A percentile compares a stretch with the other conserved stretches of the same genome.
These are phyloP conservation scores for Capromys pilorides DNA, from an alignment of 2,797 vertebrate genomes.

Conservation along the genomic window DNA sequence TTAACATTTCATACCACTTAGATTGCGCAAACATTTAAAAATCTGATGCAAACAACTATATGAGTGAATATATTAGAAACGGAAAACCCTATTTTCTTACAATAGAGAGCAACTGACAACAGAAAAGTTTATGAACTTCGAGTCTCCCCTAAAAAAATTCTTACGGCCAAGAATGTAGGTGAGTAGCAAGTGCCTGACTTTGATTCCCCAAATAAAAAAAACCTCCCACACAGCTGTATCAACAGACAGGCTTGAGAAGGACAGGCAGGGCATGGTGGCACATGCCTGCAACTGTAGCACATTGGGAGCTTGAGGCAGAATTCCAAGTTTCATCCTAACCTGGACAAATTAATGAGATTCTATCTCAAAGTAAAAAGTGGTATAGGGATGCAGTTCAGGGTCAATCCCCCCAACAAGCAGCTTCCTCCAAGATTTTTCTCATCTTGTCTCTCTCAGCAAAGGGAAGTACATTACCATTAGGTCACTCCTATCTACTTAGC, in stretches of 20 bases:
- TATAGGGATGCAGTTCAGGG: neutral
- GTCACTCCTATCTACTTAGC: neutral
- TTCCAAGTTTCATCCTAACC: neutral
- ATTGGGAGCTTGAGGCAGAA: neutral
- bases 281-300: neutral
- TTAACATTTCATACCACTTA: neutral
- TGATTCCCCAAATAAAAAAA: neutral
- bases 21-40: conserved; percentile 4
- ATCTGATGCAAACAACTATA: neutral
- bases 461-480: neutral
- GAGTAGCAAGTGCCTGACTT: no score
- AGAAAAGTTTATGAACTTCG: conserved; percentile 17
- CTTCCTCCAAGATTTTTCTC: no score
- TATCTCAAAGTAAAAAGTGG: neutral
- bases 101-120: neutral
- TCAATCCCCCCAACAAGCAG: neutral
- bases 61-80: neutral
- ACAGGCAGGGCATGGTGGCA: neutral
- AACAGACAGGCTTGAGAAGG: neutral
- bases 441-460: neutral
- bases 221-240: conserved; percentile 12
- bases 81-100: neutral
- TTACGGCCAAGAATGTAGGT: no score
- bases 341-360: neutral
- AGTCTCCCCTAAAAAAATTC: neutral